A percentile compares a stretch with the other conserved stretches of the same genome.
phyloP scores from a whole-genome alignment of 30 jellyfish, hydroid and myxozoan genomes.

The Clytia hemisphaerica region DNA sequence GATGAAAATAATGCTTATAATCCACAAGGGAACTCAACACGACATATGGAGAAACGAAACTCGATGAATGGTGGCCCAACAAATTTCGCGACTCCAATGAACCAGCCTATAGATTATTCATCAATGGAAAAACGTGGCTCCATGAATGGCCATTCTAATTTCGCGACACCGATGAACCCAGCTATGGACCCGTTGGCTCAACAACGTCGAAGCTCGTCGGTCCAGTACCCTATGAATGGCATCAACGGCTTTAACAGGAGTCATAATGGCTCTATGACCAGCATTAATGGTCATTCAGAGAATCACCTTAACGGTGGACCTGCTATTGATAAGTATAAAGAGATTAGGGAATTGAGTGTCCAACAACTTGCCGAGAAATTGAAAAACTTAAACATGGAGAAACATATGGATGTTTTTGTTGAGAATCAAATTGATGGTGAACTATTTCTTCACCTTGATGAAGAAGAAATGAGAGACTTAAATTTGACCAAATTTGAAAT shows the following conservation, averaged over 20 bases:
- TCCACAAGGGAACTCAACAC: not conserved
- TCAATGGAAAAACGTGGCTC: not conserved
- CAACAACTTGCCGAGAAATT: slow-evolving; percentile 43
- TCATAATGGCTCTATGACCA: not conserved
- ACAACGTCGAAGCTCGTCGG: too few species aligned
- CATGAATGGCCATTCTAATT: not conserved
- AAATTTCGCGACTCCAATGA: not conserved
- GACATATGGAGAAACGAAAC: not conserved
- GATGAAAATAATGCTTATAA: not conserved
- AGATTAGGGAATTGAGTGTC: slow-evolving; percentile 25
- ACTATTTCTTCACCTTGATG: slow-evolving; percentile 44
- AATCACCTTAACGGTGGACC: not conserved
- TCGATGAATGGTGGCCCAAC: not conserved
- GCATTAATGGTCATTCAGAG: not conserved
- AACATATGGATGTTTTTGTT: slow-evolving; percentile 28
- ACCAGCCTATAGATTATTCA: slow-evolving; percentile 3
- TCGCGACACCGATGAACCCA: not conserved
- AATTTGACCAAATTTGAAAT: slow-evolving; percentile 38
- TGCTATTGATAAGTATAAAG: slow-evolving; percentile 11
- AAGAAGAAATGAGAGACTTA: slow-evolving; percentile 45
- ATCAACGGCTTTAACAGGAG: not conserved
- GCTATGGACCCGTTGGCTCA: too few species aligned
- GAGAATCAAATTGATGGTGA: slow-evolving; percentile 75
- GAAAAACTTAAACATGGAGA: slow-evolving; percentile 40
- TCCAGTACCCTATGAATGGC: not conserved